Conservation (phyloP, 2,888 invertebrate species). For the Nomada hirtipes region DNA sequence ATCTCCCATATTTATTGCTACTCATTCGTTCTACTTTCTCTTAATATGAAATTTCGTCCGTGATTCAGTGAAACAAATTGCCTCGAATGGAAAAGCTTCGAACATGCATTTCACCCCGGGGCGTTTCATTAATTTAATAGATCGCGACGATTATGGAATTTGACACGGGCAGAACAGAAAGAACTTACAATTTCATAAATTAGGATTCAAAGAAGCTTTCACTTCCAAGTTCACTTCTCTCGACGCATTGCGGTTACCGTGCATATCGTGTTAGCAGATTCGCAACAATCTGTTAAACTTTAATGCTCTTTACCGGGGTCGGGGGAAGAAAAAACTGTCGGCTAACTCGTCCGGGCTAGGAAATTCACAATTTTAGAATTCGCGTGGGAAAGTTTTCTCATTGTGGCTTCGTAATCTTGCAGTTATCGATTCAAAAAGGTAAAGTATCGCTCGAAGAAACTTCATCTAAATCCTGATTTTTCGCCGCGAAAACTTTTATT, state of each 20-base stretch:
- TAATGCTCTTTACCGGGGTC: conserved; percentile 43
- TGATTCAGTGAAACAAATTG: too few relatives aligned
- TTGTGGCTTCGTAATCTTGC: conserved; percentile 50
- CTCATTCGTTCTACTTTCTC: too few relatives aligned
- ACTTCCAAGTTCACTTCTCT: background rate
- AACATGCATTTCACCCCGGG: background rate
- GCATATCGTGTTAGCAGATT: conserved; percentile 29
- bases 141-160: background rate
- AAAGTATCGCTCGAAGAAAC: conserved; percentile 32
- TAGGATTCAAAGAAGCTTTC: conserved; percentile 41
- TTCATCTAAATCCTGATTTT: conserved; percentile 38
- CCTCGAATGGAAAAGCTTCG: background rate
- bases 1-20: too few relatives aligned
- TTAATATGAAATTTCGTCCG: too few relatives aligned
- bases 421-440: conserved; percentile 48
- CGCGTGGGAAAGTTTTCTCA: conserved; percentile 50
- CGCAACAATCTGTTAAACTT: conserved; percentile 56
- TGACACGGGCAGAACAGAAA: background rate
- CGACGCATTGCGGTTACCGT: conserved; percentile 4
- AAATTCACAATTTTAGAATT: conserved; percentile 58
- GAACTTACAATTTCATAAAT: conserved; percentile 39
- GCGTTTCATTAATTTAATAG: background rate
- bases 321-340: conserved; percentile 20
- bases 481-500: conserved; percentile 25
- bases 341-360: conserved; percentile 52